Evolutionary conservation across 2,113 vertebrate species (phyloP), one percentile per base, ranked within the genome.

Genomic region (Pyxicephalus adspersus): DNA sequence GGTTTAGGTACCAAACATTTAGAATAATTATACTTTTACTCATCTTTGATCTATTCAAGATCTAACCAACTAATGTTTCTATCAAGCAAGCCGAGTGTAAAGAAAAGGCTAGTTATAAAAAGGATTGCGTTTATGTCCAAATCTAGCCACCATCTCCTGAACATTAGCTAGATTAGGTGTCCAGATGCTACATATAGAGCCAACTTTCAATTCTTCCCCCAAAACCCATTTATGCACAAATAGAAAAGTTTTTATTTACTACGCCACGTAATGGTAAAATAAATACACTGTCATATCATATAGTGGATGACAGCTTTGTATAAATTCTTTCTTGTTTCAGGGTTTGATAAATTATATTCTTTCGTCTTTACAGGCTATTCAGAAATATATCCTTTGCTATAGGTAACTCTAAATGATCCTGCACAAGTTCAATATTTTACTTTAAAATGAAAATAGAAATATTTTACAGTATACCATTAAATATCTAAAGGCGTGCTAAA

Each of bases 281-380:
- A 60, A 60, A 45, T 15, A 68, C 16, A 45, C 31, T 71, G 28
- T 18, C 6, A 65, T 8, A 9, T 15, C 18, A 65, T 22, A 65
- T 29, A 51, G 25, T 65, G 19, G 52, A 58, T 34, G 38, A 31
- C n/a, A 25, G 52, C 54, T 57, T 28, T 72, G 16, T n/a, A 57
- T 28, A 57, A 57, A 58, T 55, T 9, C 20, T 20, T 20, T 20
- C 26, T 8, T 50, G 28, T 17, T n/a, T 29, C 22, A 26, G 18
- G 22, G 64, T 20, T 64, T 45, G 9, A 45, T 45, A 58, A 17
- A 68, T 67, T 54, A 34, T 15, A 64, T 64, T 34, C 57, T 31
- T 17, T 17, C 13, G n/a, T 57, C 26, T 64, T 75, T 60, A 57
- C 76, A 67, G 54, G 70, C 18, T 31, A 31, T 73, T 9, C 26